Percentiles rank a stretch among this genome's conserved stretches.
These are phyloP conservation scores for Siderastrea siderea DNA, from an alignment of 92 coral and sea anemone species.

Conservation along the genomic window DNA sequence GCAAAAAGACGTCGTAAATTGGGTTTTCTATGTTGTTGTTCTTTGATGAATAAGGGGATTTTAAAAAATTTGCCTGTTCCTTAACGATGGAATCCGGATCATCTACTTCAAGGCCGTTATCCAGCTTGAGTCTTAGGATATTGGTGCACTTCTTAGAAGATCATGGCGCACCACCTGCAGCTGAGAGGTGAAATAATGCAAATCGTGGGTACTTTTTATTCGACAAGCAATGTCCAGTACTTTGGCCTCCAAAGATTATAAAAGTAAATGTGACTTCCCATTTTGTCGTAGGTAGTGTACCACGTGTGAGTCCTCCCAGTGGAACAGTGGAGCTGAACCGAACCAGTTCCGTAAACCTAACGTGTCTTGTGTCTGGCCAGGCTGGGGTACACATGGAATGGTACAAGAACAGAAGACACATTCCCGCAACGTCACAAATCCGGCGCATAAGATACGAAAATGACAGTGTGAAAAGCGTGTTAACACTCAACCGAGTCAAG, in stretches of 20 bases:
- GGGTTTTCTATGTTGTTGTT: not conserved
- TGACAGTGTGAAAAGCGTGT: slow-evolving; percentile 70
- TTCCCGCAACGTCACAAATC: slow-evolving; percentile 47
- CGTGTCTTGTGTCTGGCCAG: slow-evolving; percentile 89
- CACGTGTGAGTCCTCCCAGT: slow-evolving; percentile 85
- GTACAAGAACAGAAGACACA: slow-evolving; percentile 71
- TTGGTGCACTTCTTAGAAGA: too few species aligned
- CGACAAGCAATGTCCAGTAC: too few species aligned
- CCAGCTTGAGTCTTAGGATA: not conserved
- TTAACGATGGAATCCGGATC: not conserved
- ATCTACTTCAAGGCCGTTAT: not conserved
- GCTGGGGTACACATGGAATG: slow-evolving; percentile 73
- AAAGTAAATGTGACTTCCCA: not conserved
- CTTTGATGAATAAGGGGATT: not conserved
- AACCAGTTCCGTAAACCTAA: slow-evolving; percentile 77
- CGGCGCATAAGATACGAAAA: slow-evolving; percentile 35
- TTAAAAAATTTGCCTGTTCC: not conserved
- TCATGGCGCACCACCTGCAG: too few species aligned
- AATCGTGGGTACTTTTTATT: too few species aligned
- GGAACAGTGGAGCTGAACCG: slow-evolving; percentile 82
- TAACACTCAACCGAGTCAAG: slow-evolving; percentile 79
- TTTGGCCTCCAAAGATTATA: not conserved
- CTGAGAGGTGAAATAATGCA: too few species aligned
- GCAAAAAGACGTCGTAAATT: not conserved
- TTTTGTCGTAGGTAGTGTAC: slow-evolving; percentile 86